A percentile compares a stretch with the other conserved stretches of the same genome.
phyloP scores from a whole-genome alignment of 2,797 vertebrate genomes.

The Centroberyx gerrardi region DNA sequence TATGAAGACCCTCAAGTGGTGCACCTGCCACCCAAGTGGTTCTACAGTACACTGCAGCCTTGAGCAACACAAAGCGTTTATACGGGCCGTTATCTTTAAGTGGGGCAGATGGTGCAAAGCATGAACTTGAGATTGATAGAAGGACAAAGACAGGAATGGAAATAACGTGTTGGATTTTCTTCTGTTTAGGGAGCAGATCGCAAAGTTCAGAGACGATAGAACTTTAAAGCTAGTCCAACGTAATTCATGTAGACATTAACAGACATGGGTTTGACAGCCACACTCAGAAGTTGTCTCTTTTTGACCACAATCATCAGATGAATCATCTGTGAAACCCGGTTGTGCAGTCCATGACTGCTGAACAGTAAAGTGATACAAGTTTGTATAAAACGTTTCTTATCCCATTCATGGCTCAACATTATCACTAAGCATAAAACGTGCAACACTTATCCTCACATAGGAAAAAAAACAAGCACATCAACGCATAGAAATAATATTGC shows the following conservation, averaged over 20 bases:
- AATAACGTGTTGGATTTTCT: conserved; percentile 4
- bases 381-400: neutral
- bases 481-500: conserved; percentile 12
- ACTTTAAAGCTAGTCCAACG: neutral
- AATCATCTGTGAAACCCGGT: neutral
- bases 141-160: conserved; percentile 24
- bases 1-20: conserved; percentile 38
- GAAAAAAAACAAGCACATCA: neutral
- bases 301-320: neutral
- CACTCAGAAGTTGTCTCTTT: neutral
- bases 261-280: neutral
- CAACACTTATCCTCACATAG: conserved; percentile 13
- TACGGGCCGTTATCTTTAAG: conserved; percentile 26
- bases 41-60: conserved; percentile 37
- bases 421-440: neutral
- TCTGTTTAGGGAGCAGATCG: neutral
- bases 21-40: conserved; percentile 60
- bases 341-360: neutral
- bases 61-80: conserved; percentile 39
- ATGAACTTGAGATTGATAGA: conserved; percentile 15
- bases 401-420: neutral
- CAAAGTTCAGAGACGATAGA: neutral
- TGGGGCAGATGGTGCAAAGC: conserved; percentile 43
- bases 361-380: neutral
- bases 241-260: neutral